Evolutionary conservation across 2,113 vertebrate genomes (phyloP), one percentile per base, ranked within the genome.

Genomic region (Xenopus laevis): DNA sequence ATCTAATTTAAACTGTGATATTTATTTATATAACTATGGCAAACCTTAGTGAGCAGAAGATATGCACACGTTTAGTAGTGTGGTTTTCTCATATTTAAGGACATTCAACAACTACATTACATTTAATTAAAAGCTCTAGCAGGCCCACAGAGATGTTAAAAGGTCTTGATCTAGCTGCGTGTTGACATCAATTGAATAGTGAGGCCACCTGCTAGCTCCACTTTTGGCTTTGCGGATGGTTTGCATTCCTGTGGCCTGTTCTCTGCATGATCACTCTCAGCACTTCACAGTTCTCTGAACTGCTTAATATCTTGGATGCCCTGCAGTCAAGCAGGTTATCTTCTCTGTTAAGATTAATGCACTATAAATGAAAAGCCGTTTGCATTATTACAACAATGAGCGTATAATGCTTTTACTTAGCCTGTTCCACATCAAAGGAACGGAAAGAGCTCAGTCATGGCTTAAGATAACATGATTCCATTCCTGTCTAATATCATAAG

Each of bases 231-330:
- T 80, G 82, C 75, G 86, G 89, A 86, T 89, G 92, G 91, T 96
- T 94, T 95, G 94, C 93, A 95, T 96, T 98, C 94, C 95, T 95
- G 94, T 83, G 93, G 95, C 91, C 92, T 93, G 90, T 91, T 93
- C 94, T 91, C 92, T 83, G 89, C 91, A 86, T 93, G 94, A 93
- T 91, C 87, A 91, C 91, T 90, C 91, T 91, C 87, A 86, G 87
- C 91, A 94, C 93, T 93, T 93, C 86, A 89, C 87, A 94, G 92
- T 87, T 88, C 85, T 80, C 79, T 87, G 91, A 88, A 91, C 92
- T 96, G 94, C 93, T 95, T 91, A 94, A 92, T 87, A 91, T 92
- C 82, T 84, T 81, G 86, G 91, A 91, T 90, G 88, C 87, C 84
- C 91, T 93, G 87, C 90, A 95, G 92, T 85, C 88, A 80, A 69